Conservation (phyloP, 2,113 vertebrate genomes). For the Antigone vipio region DNA sequence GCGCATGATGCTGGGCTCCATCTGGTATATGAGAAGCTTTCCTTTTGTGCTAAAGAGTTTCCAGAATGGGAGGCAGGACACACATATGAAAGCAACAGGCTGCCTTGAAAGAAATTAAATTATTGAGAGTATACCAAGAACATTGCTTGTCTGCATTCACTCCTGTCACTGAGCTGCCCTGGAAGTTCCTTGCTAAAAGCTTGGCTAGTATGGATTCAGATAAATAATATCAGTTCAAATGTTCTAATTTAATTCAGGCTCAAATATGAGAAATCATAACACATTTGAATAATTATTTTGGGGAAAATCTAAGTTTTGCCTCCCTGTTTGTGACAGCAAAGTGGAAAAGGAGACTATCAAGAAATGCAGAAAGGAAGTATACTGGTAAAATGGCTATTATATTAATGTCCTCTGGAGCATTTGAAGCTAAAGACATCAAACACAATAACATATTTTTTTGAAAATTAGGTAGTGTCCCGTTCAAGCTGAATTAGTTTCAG, state of each 20-base stretch:
- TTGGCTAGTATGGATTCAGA: neutral
- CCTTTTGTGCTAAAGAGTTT: neutral
- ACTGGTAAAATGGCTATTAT: neutral
- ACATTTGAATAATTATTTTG: neutral
- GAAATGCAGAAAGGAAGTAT: neutral
- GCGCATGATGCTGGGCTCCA: neutral
- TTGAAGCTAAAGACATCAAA: neutral
- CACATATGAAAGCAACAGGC: neutral
- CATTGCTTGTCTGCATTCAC: neutral
- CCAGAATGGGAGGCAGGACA: neutral
- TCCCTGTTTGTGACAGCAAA: neutral
- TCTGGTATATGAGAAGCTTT: neutral
- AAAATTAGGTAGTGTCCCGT: neutral
- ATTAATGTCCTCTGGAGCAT: neutral
- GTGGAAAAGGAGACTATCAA: neutral
- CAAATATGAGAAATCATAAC: neutral
- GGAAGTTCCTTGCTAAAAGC: neutral
- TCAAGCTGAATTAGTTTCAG: neutral
- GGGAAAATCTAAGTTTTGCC: neutral
- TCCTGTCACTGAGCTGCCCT: neutral
- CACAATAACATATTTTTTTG: neutral
- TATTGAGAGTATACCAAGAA: neutral
- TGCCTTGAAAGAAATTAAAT: neutral
- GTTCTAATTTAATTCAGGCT: neutral
- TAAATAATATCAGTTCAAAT: neutral